Evolutionary conservation across 2,797 vertebrate species (phyloP).

Genomic region (Bryconaethiops microstoma): DNA sequence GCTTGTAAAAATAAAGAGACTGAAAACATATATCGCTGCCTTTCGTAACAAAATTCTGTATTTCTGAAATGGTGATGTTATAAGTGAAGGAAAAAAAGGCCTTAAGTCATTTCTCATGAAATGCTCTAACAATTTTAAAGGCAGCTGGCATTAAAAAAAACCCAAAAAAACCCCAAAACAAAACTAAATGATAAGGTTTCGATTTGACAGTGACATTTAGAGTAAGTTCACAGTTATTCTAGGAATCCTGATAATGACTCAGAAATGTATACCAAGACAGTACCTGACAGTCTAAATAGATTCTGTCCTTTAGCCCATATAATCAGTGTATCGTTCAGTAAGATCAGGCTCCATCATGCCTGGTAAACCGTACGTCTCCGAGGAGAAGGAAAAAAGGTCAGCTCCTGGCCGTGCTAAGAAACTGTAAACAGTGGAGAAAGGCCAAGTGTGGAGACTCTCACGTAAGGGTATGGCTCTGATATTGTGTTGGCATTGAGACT

Average conservation of each 20-base stretch:
- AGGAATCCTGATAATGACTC: background rate
- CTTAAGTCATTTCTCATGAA: background rate
- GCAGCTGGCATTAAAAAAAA: background rate
- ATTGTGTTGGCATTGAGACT: constrained; percentile 3
- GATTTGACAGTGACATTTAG: background rate
- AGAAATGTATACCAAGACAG: background rate
- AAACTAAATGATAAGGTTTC: background rate
- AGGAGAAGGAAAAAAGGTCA: constrained; percentile 38
- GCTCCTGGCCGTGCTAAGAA: constrained; percentile 5
- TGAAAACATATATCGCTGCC: too few relatives aligned
- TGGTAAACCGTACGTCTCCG: constrained; percentile 8
- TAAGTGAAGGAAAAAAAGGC: background rate
- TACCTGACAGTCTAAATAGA: background rate
- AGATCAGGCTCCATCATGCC: constrained; percentile 20
- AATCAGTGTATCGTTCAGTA: background rate
- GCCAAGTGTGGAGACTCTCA: constrained; percentile 23
- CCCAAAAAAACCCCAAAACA: too few relatives aligned
- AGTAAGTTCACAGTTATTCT: background rate
- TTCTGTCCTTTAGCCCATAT: background rate
- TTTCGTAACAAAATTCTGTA: background rate
- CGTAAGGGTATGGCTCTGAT: background rate
- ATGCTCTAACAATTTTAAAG: background rate
- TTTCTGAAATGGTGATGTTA: background rate
- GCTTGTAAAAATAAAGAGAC: too few relatives aligned
- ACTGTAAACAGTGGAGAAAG: constrained; percentile 31